Evolutionary conservation across 2,888 invertebrate genomes (phyloP).

Genomic region (Corythucha ciliata): DNA sequence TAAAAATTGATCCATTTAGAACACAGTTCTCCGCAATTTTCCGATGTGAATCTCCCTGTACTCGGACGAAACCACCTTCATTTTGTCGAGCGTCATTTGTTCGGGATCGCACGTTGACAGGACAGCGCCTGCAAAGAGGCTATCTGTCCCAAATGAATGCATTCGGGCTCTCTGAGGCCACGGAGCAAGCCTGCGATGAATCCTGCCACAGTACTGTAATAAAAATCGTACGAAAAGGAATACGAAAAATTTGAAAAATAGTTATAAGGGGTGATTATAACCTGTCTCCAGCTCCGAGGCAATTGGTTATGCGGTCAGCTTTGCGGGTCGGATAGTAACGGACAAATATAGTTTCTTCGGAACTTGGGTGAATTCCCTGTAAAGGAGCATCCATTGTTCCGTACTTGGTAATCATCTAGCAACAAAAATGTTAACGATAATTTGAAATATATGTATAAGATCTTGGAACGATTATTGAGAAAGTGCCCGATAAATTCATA

Average conservation of each 20-base stretch:
- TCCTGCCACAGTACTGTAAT: constrained; percentile 44
- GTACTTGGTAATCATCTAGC: neutral
- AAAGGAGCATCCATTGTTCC: neutral
- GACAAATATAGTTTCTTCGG: neutral
- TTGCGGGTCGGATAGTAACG: constrained; percentile 21
- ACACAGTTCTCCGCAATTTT: too few species aligned
- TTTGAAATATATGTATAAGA: neutral
- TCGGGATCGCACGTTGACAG: constrained; percentile 53
- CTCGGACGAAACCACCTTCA: too few species aligned
- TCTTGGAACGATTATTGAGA: neutral
- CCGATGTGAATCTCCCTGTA: too few species aligned
- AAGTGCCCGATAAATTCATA: constrained; percentile 19
- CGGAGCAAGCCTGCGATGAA: constrained; percentile 55
- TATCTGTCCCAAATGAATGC: constrained; percentile 52
- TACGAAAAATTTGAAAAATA: neutral
- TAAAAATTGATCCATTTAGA: too few species aligned
- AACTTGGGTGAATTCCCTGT: neutral
- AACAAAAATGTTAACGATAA: neutral
- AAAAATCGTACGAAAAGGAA: constrained; percentile 5
- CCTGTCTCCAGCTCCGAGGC: constrained; percentile 33
- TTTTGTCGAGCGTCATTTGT: too few species aligned
- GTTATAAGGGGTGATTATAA: constrained; percentile 6
- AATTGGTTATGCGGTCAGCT: constrained; percentile 20
- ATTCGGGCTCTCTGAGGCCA: constrained; percentile 48
- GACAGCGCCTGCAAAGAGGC: constrained; percentile 53